A percentile compares a stretch with the other conserved stretches of the same genome.
Evolutionary conservation across 2,113 vertebrate species (phyloP).

Genomic region (Formicarius rufipectus): DNA sequence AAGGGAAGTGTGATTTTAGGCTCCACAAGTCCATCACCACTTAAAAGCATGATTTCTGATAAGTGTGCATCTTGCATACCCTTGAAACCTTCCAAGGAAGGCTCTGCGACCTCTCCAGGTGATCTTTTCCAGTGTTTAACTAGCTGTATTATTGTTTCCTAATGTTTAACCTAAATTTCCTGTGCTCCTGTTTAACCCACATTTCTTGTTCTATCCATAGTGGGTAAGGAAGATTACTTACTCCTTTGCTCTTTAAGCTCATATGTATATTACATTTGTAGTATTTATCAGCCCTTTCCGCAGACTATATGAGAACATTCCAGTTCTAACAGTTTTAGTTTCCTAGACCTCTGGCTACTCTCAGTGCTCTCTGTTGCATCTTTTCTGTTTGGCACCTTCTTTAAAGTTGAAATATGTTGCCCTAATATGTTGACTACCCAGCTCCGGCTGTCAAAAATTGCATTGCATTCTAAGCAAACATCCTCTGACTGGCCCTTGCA

Average conservation of each 20-base stretch:
- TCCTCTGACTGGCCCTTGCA: neutral
- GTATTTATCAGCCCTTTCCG: neutral
- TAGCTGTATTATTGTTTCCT: constrained; percentile 39
- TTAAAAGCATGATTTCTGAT: neutral
- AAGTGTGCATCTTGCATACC: neutral
- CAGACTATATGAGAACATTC: neutral
- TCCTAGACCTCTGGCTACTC: neutral
- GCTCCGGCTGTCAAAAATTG: neutral
- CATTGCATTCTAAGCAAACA: neutral
- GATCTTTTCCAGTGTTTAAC: constrained; percentile 1
- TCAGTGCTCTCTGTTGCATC: neutral
- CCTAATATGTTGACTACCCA: neutral
- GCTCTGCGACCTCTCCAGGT: neutral
- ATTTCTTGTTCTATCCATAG: neutral
- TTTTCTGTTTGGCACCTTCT: neutral
- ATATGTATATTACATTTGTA: neutral
- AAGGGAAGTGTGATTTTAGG: neutral
- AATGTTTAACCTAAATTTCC: constrained; percentile 58
- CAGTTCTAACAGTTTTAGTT: neutral
- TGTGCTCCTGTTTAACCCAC: constrained; percentile 21
- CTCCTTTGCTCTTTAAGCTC: neutral
- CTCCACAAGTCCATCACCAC: neutral
- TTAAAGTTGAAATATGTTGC: neutral
- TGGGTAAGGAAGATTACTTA: neutral
- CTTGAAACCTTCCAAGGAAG: neutral